Conservation (phyloP, 1,140 invertebrate genomes). For the Drosophila ficusphila region DNA sequence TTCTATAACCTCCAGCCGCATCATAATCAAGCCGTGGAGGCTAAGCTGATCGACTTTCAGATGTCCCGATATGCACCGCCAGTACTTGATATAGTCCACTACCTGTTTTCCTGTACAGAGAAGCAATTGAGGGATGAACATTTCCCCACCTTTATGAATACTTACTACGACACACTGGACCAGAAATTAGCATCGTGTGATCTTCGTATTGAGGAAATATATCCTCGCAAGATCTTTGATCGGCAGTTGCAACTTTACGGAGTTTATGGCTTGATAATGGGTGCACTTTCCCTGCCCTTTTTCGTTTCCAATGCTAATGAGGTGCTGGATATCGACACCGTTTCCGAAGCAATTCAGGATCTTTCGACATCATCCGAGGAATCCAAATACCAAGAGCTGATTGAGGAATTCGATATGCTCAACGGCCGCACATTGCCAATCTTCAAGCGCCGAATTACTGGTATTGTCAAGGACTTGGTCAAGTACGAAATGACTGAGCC, state of each 20-base stretch:
- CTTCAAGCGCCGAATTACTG: conserved; percentile 57
- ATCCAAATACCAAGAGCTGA: conserved; percentile 38
- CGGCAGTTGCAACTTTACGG: conserved; percentile 52
- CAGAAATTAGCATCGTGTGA: conserved; percentile 73
- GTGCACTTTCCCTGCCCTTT: conserved; percentile 57
- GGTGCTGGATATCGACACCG: conserved; percentile 60
- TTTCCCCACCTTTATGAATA: conserved; percentile 83
- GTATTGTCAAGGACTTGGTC: conserved; percentile 47
- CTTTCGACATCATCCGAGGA: conserved; percentile 42
- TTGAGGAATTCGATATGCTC: conserved; percentile 57
- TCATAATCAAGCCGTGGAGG: conserved; percentile 42
- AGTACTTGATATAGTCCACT: conserved; percentile 84
- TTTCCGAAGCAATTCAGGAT: conserved; percentile 56
- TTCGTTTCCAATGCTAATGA: conserved; percentile 59
- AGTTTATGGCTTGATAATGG: conserved; percentile 57
- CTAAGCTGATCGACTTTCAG: conserved; percentile 85
- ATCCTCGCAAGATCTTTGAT: conserved; percentile 67
- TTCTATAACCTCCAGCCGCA: not conserved
- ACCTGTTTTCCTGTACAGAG: conserved; percentile 85
- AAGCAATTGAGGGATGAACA: conserved; percentile 82
- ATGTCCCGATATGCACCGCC: conserved; percentile 84
- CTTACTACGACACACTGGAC: conserved; percentile 83
- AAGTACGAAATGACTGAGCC: conserved; percentile 50
- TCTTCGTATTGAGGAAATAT: conserved; percentile 83
- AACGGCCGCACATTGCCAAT: conserved; percentile 62